Percentiles rank a stretch among this genome's conserved stretches.
Evolutionary conservation across 2,113 vertebrate genomes (phyloP).

Genomic region (Xyliphius kryptos): DNA sequence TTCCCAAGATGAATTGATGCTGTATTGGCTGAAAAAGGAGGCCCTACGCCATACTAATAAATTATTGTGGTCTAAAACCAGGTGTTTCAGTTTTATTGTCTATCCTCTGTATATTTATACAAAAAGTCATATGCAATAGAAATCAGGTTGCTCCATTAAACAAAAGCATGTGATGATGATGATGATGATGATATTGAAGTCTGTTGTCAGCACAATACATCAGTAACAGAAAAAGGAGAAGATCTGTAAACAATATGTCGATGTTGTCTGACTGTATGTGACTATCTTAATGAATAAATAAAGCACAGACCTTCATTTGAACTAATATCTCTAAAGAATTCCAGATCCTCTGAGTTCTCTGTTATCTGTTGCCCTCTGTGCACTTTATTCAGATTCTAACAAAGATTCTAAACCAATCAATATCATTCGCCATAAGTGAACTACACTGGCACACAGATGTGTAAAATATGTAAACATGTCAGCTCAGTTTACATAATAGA

Average conservation of each 20-base stretch:
- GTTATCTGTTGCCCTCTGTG: constrained; percentile 27
- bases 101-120: too few species aligned
- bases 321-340: constrained; percentile 17
- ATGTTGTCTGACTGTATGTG: neutral
- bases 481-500: too few species aligned
- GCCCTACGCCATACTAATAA: too few species aligned
- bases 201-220: neutral
- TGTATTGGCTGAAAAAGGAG: too few species aligned
- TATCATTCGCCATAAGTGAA: neutral
- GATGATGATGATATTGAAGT: neutral
- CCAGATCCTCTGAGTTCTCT: constrained; percentile 14
- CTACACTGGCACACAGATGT: neutral
- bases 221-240: constrained; percentile 4
- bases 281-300: neutral
- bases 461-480: neutral
- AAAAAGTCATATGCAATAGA: neutral
- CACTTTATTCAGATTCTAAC: constrained; percentile 10
- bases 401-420: constrained; percentile 8
- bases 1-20: too few species aligned
- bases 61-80: too few species aligned
- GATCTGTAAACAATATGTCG: constrained; percentile 2
- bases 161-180: too few species aligned
- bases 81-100: too few species aligned
- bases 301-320: constrained; percentile 18
- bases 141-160: too few species aligned